Percentiles rank a stretch among this genome's conserved stretches.
These are phyloP conservation scores for Aphaenogaster ashmeadi DNA, from an alignment of 1,140 invertebrate species.

Conservation along the genomic window DNA sequence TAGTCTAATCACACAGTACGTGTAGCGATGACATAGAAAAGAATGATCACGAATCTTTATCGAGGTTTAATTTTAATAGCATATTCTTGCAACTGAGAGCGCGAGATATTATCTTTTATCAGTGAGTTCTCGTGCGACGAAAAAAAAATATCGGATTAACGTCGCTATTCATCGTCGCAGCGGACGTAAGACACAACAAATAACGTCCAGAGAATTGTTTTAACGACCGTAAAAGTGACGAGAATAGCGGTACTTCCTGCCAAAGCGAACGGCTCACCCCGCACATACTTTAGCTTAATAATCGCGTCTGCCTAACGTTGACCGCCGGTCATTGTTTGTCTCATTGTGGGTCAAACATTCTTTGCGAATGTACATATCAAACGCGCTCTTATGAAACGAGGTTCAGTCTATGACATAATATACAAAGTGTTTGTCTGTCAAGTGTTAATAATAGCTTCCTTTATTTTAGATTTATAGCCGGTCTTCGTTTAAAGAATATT, in stretches of 20 bases:
- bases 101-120: slow-evolving; percentile 5
- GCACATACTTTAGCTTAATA: slow-evolving; percentile 66
- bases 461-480: slow-evolving; percentile 22
- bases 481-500: not conserved
- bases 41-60: not conserved
- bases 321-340: slow-evolving; percentile 45
- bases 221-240: slow-evolving; percentile 58
- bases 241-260: slow-evolving; percentile 63
- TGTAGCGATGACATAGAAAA: not conserved
- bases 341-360: slow-evolving; percentile 47
- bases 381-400: not conserved
- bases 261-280: slow-evolving; percentile 55
- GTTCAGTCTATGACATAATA: slow-evolving; percentile 36
- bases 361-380: slow-evolving; percentile 41
- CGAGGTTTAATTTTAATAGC: not conserved
- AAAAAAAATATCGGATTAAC: not conserved
- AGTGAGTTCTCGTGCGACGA: not conserved
- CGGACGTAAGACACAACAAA: slow-evolving; percentile 45
- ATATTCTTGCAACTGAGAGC: not conserved
- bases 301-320: slow-evolving; percentile 58
- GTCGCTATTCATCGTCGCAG: not conserved
- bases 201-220: slow-evolving; percentile 56
- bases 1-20: not conserved
- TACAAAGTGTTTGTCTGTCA: slow-evolving; percentile 32
- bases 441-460: slow-evolving; percentile 26